Evolutionary conservation across 2,113 vertebrate species (phyloP), one percentile per base, ranked within the genome.

Genomic region (Centropus unirufus): DNA sequence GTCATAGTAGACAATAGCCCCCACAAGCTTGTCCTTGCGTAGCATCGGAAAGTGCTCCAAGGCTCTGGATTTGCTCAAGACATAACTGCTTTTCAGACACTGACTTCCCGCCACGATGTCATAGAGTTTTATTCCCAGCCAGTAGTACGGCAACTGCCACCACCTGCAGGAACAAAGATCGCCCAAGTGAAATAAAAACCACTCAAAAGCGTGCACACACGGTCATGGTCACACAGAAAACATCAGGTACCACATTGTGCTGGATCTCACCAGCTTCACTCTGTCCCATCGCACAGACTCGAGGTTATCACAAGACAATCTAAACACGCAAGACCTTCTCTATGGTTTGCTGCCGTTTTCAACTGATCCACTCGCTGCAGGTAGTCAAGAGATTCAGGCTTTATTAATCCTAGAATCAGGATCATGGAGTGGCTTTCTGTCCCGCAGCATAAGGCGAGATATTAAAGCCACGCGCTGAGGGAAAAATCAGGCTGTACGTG

Each of bases 101-200:
- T 99, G 98, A 44, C 97, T 98, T 83, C 99, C 99, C 0, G 99
- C 99, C 95, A 99, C 99, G 73, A 99, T 61, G 97, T 99, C 99
- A 11, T 99, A 99, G 17, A 99, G 97, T 96, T 99, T 99, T 81
- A 99, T 99, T 52, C 99, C 99, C 5, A 98, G 89, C 99, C 99
- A 99, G 97, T 99, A 99, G 96, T 99, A 99, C 0, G 99, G 99
- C 95, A 99, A 20, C 98, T 99, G 99, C 99, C 99, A 99, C 99
- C 99, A 99, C 66, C 99, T 99, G 93, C 15, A 81, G 52, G 32
- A 42, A 36, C 32, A 7, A 59, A 30, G 39, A 6, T 18, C 7
- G 19, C 44, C 22, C n/a, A 34, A 27, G 20, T 16, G 44, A 46
- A 70, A n/a, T 2, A 42, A 32, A 18, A 26, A 2, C 10, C 3